Conservation (phyloP, 2,113 vertebrate species). For the Phaetusa simplex region DNA sequence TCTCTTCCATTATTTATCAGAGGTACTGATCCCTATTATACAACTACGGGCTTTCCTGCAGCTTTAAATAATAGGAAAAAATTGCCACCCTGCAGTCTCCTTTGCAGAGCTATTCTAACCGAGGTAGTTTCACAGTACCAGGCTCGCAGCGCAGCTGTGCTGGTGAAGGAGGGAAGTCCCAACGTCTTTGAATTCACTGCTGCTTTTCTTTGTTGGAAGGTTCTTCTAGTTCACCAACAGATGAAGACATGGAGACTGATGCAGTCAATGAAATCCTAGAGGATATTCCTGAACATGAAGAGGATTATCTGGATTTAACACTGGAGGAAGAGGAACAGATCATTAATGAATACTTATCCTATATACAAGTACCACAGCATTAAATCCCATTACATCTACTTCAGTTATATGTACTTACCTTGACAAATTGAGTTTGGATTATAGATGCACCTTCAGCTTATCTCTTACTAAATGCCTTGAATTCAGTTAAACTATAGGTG, state of each 20-base stretch:
- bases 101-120: not conserved
- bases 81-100: not conserved
- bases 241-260: conserved; percentile 83
- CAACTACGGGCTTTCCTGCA: not conserved
- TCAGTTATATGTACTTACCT: conserved; percentile 7
- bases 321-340: conserved; percentile 91
- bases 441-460: conserved; percentile 34
- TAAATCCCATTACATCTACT: conserved; percentile 27
- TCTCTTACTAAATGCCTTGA: conserved; percentile 56
- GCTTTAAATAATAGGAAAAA: not conserved
- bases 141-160: not conserved
- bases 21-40: not conserved
- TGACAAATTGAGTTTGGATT: conserved; percentile 38
- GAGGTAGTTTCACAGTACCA: not conserved
- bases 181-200: not conserved
- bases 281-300: conserved; percentile 92
- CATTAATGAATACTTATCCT: conserved; percentile 83
- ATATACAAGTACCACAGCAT: conserved; percentile 63
- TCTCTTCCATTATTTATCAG: not conserved
- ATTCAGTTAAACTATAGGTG: not conserved
- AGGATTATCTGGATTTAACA: conserved; percentile 94
- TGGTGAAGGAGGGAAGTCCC: not conserved
- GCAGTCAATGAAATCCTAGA: conserved; percentile 90
- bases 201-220: conserved; percentile 60
- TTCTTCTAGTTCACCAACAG: conserved; percentile 72